Evolutionary conservation across 1,140 invertebrate species (phyloP).

Genomic region (Sweltsa coloradensis): DNA sequence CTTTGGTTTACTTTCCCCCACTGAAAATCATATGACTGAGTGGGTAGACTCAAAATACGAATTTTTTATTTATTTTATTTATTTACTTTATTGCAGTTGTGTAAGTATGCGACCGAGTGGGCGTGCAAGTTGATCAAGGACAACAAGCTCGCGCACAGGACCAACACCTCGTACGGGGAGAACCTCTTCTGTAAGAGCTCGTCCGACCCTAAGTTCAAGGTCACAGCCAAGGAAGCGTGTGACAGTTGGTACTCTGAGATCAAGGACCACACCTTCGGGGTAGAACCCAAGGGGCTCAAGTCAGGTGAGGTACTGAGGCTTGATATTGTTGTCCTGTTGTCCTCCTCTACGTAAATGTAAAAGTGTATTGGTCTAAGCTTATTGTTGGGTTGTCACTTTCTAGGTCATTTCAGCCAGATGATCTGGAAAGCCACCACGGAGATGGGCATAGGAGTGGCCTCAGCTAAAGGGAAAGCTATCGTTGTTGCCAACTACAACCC

Average conservation of each 20-base stretch:
- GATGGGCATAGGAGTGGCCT: constrained; percentile 61
- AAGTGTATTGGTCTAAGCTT: too few relatives aligned
- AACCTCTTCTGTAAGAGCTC: constrained; percentile 53
- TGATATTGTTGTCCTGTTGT: too few relatives aligned
- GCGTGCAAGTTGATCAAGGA: constrained; percentile 58
- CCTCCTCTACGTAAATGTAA: too few relatives aligned
- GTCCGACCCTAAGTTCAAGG: constrained; percentile 48
- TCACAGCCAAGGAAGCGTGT: constrained; percentile 37
- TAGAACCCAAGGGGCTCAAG: constrained; percentile 49
- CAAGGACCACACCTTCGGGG: constrained; percentile 38
- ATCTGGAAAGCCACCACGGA: constrained; percentile 61
- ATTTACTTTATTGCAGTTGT: too few relatives aligned
- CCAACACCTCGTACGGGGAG: constrained; percentile 46
- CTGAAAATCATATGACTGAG: too few relatives aligned
- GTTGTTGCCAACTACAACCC: constrained; percentile 72
- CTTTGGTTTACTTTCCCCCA: too few relatives aligned
- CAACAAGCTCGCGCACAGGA: constrained; percentile 48
- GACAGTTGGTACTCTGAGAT: constrained; percentile 28
- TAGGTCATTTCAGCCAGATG: constrained; percentile 60
- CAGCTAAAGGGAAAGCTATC: constrained; percentile 38
- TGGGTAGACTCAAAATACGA: too few relatives aligned
- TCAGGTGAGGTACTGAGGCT: too few relatives aligned
- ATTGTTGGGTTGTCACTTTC: constrained; percentile 10
- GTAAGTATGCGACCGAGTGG: constrained; percentile 48
- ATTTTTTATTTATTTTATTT: too few relatives aligned